Evolutionary conservation across 2,113 vertebrate species (phyloP).

Genomic region (Takifugu bimaculatus): DNA sequence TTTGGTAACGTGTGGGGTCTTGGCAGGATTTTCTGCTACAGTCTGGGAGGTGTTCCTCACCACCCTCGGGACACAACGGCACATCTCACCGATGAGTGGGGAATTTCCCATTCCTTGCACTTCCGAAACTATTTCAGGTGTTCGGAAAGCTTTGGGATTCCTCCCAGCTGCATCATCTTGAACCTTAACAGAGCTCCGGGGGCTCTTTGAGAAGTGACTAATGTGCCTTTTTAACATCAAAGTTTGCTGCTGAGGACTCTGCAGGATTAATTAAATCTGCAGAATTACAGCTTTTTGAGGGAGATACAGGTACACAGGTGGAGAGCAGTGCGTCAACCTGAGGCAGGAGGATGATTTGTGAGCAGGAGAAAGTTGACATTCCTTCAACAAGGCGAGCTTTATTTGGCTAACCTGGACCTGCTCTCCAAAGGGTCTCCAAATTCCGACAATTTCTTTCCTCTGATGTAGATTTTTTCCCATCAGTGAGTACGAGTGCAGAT

Average conservation of each 20-base stretch:
- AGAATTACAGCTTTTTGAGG: too few relatives aligned
- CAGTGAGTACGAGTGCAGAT: too few relatives aligned
- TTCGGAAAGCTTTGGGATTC: constrained; percentile 45
- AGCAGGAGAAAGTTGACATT: too few relatives aligned
- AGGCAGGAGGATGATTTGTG: too few relatives aligned
- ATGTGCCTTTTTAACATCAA: too few relatives aligned
- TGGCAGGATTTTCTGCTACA: constrained; percentile 56
- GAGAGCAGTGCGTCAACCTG: too few relatives aligned
- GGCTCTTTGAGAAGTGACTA: constrained; percentile 44
- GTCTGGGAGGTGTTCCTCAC: constrained; percentile 19
- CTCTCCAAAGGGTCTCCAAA: constrained; percentile 9
- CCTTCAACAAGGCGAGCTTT: constrained; percentile 33
- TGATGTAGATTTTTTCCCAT: too few relatives aligned
- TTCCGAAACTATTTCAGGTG: constrained; percentile 52
- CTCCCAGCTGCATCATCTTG: constrained; percentile 19
- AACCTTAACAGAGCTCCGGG: constrained; percentile 30
- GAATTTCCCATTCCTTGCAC: constrained; percentile 54
- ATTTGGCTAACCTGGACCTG: constrained; percentile 50
- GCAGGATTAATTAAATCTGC: too few relatives aligned
- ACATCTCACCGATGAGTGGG: constrained; percentile 29
- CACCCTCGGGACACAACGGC: constrained; percentile 46
- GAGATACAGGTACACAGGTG: too few relatives aligned
- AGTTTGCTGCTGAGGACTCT: background rate
- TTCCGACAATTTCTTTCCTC: background rate
- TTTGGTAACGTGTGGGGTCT: constrained; percentile 50